Conservation (phyloP, 1,140 invertebrate genomes). For the Drosophila paulistorum region DNA sequence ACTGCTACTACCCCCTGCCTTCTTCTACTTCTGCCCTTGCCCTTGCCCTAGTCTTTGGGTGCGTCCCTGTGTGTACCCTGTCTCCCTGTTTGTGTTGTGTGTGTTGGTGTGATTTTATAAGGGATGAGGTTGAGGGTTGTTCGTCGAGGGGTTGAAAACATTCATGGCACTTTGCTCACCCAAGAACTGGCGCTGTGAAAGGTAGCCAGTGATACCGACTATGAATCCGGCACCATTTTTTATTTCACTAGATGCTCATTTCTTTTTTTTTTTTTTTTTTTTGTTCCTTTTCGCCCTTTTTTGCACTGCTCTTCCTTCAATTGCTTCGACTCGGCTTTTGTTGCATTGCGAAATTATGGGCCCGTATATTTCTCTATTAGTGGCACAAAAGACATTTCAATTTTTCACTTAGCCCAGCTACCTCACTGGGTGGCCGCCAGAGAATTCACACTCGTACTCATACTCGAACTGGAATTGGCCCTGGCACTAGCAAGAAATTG, state of each 20-base stretch:
- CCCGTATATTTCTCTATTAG: conserved; percentile 77
- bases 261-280: conserved; percentile 16
- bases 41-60: conserved; percentile 23
- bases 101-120: conserved; percentile 41
- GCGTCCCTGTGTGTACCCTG: conserved; percentile 6
- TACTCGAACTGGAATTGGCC: not conserved
- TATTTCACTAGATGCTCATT: conserved; percentile 49
- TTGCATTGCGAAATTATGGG: conserved; percentile 67
- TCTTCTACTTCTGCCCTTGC: conserved; percentile 29
- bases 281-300: conserved; percentile 36
- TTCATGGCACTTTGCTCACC: conserved; percentile 58
- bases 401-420: conserved; percentile 46
- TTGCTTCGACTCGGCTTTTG: conserved; percentile 43
- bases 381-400: conserved; percentile 72
- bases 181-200: conserved; percentile 77
- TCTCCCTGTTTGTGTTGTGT: conserved; percentile 15
- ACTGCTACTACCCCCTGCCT: conserved; percentile 59
- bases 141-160: conserved; percentile 63
- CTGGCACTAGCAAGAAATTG: conserved; percentile 29
- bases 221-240: conserved; percentile 55
- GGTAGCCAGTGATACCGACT: conserved; percentile 64
- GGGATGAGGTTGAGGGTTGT: conserved; percentile 79
- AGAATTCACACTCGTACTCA: not conserved
- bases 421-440: conserved; percentile 55
- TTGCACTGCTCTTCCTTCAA: conserved; percentile 54